Conservation (phyloP, 2,797 vertebrate species). For the Phrynocephalus forsythii region DNA sequence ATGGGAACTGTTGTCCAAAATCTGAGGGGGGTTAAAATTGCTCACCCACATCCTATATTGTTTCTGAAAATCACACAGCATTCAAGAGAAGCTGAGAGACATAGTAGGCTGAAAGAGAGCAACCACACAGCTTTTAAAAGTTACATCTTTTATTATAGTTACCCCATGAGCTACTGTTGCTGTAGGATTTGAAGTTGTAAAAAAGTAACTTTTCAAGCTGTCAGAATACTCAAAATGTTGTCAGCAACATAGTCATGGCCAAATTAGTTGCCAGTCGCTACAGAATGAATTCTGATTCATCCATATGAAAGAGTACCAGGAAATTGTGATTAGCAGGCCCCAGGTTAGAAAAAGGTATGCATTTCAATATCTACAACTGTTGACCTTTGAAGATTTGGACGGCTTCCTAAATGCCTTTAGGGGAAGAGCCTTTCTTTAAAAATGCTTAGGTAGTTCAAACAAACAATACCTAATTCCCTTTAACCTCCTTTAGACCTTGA, state of each 20-base stretch:
- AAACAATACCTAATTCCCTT: neutral
- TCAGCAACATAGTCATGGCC: neutral
- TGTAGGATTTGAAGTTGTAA: too few species aligned
- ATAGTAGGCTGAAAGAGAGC: neutral
- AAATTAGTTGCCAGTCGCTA: neutral
- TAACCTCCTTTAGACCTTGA: neutral
- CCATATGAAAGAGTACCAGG: neutral
- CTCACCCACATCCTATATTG: neutral
- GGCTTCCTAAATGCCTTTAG: neutral
- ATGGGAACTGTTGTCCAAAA: neutral
- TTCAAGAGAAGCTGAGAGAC: neutral
- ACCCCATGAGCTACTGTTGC: too few species aligned
- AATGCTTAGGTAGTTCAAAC: neutral
- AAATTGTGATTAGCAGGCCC: neutral
- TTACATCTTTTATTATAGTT: neutral
- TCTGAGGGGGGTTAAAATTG: neutral
- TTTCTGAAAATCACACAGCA: neutral
- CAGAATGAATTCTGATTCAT: neutral
- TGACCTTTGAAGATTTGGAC: neutral
- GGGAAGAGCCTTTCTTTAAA: neutral
- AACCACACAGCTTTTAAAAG: neutral
- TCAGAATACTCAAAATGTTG: neutral
- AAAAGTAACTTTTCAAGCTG: neutral
- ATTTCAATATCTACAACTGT: neutral
- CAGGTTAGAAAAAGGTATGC: neutral